Conservation (phyloP, 2,888 invertebrate species). For the Pseudanteris insignis region DNA sequence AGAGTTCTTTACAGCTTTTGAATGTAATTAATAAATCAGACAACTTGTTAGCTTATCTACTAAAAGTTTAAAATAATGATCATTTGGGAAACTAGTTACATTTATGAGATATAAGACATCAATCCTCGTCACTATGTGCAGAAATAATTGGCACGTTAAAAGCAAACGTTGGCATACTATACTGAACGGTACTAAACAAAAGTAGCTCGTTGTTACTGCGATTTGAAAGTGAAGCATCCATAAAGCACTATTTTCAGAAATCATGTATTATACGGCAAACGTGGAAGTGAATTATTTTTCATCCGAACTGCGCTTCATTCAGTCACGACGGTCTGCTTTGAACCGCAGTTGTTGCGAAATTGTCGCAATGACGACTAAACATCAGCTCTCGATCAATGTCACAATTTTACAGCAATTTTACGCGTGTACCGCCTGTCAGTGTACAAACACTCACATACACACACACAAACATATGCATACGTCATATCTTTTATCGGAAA, state of each 20-base stretch:
- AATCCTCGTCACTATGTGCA: slow-evolving; percentile 34
- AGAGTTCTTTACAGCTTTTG: no score
- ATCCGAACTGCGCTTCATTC: slow-evolving; percentile 1
- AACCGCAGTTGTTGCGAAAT: no score
- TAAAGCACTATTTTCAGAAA: no score
- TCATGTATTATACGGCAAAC: no score
- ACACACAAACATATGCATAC: slow-evolving; percentile 38
- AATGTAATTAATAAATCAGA: no score
- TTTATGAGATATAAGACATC: no score
- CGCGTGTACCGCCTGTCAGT: not conserved
- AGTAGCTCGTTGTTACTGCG: slow-evolving; percentile 8
- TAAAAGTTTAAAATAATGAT: no score
- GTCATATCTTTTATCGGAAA: slow-evolving; percentile 51
- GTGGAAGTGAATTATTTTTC: slow-evolving; percentile 23
- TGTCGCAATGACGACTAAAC: slow-evolving; percentile 17
- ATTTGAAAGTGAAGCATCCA: slow-evolving; percentile 5
- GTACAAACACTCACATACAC: no score
- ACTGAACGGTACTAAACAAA: slow-evolving; percentile 39
- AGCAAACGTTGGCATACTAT: slow-evolving; percentile 30
- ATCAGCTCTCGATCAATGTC: slow-evolving; percentile 11
- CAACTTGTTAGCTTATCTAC: no score
- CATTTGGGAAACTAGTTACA: no score
- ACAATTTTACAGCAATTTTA: not conserved
- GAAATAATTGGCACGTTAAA: slow-evolving; percentile 31
- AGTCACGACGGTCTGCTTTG: slow-evolving; percentile 7